Conservation (phyloP, 2,113 vertebrate species). For the Sula dactylatra region DNA sequence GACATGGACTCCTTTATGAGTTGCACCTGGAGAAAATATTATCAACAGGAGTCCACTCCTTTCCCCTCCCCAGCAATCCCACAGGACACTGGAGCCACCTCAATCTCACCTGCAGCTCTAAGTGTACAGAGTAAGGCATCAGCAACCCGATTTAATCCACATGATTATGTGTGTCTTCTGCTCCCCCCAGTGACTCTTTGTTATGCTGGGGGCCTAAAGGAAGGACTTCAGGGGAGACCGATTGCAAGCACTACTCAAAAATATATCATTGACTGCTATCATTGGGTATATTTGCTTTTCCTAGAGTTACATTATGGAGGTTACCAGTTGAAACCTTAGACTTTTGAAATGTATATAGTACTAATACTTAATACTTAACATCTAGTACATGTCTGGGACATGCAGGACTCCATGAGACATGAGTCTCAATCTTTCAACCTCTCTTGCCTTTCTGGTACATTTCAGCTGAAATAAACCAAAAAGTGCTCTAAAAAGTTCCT, state of each 20-base stretch:
- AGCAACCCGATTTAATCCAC: background rate
- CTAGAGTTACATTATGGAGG: background rate
- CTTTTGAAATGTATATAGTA: background rate
- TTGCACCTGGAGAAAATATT: background rate
- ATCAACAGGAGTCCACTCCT: background rate
- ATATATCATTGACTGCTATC: too few species aligned
- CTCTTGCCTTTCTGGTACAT: background rate
- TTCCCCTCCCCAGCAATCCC: background rate
- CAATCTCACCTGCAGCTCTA: background rate
- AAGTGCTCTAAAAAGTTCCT: background rate
- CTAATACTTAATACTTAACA: background rate
- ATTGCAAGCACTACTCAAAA: background rate
- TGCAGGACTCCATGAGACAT: background rate
- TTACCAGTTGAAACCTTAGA: background rate
- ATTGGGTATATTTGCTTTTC: background rate
- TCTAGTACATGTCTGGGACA: too few species aligned
- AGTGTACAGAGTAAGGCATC: background rate
- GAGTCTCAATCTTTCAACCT: background rate
- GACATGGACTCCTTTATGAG: background rate
- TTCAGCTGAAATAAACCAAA: background rate
- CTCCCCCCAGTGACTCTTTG: background rate
- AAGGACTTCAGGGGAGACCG: background rate
- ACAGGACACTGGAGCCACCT: background rate
- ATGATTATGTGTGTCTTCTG: rapidly evolving
- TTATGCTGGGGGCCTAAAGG: background rate